A percentile compares a stretch with the other conserved stretches of the same genome.
Evolutionary conservation across 2,797 vertebrate genomes (phyloP).

Genomic region (Pipistrellus pygmaeus): DNA sequence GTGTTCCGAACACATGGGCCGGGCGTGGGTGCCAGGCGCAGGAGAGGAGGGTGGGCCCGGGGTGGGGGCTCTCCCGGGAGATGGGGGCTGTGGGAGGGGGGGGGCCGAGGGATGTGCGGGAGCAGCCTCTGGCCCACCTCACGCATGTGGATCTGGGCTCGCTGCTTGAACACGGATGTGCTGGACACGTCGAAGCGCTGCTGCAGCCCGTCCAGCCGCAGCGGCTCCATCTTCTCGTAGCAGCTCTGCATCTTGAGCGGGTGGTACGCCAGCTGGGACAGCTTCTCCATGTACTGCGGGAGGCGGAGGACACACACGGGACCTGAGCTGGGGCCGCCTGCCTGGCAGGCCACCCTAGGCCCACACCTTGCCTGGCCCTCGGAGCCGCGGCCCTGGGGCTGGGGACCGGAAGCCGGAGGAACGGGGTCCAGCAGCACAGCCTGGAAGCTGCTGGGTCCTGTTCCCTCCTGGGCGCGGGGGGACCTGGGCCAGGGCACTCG

Average conservation of each 20-base stretch:
- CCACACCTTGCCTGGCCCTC: not conserved
- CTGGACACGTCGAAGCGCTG: slow-evolving; percentile 95
- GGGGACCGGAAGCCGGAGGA: not conserved
- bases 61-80: accelerated
- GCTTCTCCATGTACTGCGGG: slow-evolving; percentile 94
- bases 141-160: slow-evolving; percentile 98
- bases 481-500: not conserved
- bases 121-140: slow-evolving; percentile 88
- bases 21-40: accelerated
- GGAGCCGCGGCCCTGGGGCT: not conserved
- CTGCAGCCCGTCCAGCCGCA: slow-evolving; percentile 96
- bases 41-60: accelerated
- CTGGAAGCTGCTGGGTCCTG: not conserved
- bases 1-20: not conserved
- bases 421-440: accelerated
- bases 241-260: slow-evolving; percentile 98
- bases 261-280: slow-evolving; percentile 97
- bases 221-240: slow-evolving; percentile 95
- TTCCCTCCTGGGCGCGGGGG: not conserved
- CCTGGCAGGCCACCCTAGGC: not conserved
- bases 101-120: not conserved
- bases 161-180: slow-evolving; percentile 94
- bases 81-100: accelerated
- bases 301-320: accelerated
- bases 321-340: accelerated